Evolutionary conservation across 2,113 vertebrate genomes (phyloP).

Genomic region (Pipa parva): DNA sequence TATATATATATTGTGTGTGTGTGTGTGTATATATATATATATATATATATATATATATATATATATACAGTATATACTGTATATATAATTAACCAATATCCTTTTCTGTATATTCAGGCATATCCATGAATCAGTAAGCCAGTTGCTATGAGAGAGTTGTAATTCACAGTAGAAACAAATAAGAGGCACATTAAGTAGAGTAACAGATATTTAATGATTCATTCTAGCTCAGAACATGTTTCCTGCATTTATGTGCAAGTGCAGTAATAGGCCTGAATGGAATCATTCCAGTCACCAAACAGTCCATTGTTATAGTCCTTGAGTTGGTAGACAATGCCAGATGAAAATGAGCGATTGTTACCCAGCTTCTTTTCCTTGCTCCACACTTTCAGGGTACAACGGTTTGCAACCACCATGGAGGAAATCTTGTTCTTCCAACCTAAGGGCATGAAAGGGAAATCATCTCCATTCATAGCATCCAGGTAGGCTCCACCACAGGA

Average conservation of each 20-base stretch:
- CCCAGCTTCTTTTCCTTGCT: conserved; percentile 49
- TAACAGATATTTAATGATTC: background rate
- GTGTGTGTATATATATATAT: too few relatives aligned
- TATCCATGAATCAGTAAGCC: too few relatives aligned
- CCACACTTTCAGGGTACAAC: conserved; percentile 54
- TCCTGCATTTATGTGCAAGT: conserved; percentile 32
- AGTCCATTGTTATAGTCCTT: conserved; percentile 50
- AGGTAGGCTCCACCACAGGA: conserved; percentile 48
- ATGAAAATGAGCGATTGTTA: conserved; percentile 43
- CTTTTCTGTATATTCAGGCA: too few relatives aligned
- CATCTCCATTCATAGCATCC: conserved; percentile 43
- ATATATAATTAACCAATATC: too few relatives aligned
- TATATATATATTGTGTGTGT: too few relatives aligned
- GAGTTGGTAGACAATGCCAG: conserved; percentile 49
- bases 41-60: too few relatives aligned
- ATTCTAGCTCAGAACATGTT: background rate
- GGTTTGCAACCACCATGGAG: conserved; percentile 49
- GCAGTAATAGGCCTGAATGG: conserved; percentile 53
- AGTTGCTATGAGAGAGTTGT: too few relatives aligned
- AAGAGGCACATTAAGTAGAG: background rate
- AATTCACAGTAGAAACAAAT: too few relatives aligned
- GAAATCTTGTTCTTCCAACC: conserved; percentile 49
- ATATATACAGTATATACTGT: too few relatives aligned
- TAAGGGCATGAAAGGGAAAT: conserved; percentile 45
- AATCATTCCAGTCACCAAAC: conserved; percentile 51